A percentile compares a stretch with the other conserved stretches of the same genome.
These are phyloP conservation scores for Drosophila pectinifera DNA, from an alignment of 1,140 invertebrate species.

Conservation along the genomic window DNA sequence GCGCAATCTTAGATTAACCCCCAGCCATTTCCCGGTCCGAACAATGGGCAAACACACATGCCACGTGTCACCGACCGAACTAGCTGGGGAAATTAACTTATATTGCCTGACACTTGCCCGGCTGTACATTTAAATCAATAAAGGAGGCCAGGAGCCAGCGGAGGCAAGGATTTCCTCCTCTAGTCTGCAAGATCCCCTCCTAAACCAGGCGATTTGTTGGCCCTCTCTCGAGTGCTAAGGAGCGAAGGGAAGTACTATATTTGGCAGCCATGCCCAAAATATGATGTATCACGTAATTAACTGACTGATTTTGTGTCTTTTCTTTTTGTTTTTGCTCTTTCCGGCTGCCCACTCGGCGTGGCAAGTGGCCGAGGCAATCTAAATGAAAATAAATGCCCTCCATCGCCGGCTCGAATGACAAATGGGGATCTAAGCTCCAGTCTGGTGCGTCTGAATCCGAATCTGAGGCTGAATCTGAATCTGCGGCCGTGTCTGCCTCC, in stretches of 20 bases:
- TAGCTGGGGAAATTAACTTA: slow-evolving; percentile 56
- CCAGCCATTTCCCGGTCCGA: not conserved
- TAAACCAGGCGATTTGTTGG: too few relatives aligned
- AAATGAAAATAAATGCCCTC: slow-evolving; percentile 74
- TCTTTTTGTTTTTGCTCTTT: not conserved
- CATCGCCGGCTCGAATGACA: slow-evolving; percentile 54
- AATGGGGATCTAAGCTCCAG: slow-evolving; percentile 55
- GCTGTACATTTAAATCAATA: slow-evolving; percentile 51
- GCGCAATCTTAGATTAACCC: slow-evolving; percentile 32
- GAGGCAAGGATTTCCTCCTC: not conserved
- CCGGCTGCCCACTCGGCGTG: slow-evolving; percentile 36
- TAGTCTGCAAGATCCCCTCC: slow-evolving; percentile 1
- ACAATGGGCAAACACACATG: slow-evolving; percentile 16
- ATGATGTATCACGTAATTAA: slow-evolving; percentile 78
- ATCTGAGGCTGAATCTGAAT: slow-evolving; percentile 16
- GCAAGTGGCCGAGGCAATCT: slow-evolving; percentile 44
- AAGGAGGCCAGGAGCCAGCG: not conserved
- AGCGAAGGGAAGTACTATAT: slow-evolving; percentile 11
- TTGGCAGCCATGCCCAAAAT: slow-evolving; percentile 33
- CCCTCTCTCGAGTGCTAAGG: slow-evolving; percentile 6
- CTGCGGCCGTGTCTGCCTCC: slow-evolving; percentile 23
- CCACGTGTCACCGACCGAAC: slow-evolving; percentile 35
- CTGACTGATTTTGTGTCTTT: slow-evolving; percentile 65
- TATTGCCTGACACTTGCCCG: slow-evolving; percentile 38
- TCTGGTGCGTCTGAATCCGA: slow-evolving; percentile 11